Percentiles rank a stretch among this genome's conserved stretches.
Conservation (phyloP, 2,888 invertebrate species). For the Drosophila borealis region DNA sequence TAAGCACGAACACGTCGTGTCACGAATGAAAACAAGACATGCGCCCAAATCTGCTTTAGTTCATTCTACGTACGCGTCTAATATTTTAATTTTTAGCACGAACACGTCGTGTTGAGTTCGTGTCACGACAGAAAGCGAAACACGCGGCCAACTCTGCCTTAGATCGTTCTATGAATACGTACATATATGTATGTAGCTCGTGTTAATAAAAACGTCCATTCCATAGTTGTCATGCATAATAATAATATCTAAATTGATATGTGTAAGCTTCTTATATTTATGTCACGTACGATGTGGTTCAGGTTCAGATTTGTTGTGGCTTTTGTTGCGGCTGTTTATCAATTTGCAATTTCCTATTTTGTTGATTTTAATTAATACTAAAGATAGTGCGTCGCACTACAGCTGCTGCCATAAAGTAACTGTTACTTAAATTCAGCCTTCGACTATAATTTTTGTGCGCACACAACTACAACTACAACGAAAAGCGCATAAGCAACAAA, state of each 20-base stretch:
- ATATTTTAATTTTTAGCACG: no score
- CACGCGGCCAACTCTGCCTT: neutral
- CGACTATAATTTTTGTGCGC: conserved; percentile 60
- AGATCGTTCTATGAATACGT: conserved; percentile 4
- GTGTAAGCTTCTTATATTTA: conserved; percentile 23
- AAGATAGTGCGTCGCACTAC: conserved; percentile 62
- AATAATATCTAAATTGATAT: conserved; percentile 26
- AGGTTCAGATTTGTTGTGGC: conserved; percentile 10
- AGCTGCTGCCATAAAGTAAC: conserved; percentile 50
- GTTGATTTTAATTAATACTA: conserved; percentile 76
- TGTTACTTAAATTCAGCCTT: conserved; percentile 66
- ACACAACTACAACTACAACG: conserved; percentile 31
- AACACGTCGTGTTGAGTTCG: neutral
- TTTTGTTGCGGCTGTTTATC: conserved; percentile 55
- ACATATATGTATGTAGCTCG: neutral
- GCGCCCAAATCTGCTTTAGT: no score
- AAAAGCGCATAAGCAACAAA: conserved; percentile 43
- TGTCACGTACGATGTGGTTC: conserved; percentile 47
- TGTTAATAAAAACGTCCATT: conserved; percentile 15
- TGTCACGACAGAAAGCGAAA: neutral
- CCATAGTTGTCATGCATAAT: conserved; percentile 22
- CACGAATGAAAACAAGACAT: no score
- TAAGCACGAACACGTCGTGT: no score
- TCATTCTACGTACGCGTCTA: no score
- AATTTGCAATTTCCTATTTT: conserved; percentile 75